A percentile compares a stretch with the other conserved stretches of the same genome.
Conservation (phyloP, 1,140 invertebrate genomes). For the Cotesia typhae region DNA sequence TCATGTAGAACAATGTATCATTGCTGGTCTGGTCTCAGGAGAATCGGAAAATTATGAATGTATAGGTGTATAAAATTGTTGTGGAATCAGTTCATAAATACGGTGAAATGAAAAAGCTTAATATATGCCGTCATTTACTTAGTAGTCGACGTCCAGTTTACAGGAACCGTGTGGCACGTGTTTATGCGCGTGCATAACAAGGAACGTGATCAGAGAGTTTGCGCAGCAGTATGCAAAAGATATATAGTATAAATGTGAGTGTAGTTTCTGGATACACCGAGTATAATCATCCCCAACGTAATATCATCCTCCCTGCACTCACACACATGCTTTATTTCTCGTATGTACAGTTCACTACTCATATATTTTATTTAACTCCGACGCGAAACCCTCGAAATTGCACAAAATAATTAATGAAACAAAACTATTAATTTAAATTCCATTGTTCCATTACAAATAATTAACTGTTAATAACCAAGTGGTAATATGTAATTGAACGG, state of each 20-base stretch:
- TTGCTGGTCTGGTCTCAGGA: not conserved
- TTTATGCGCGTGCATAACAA: conserved; percentile 66
- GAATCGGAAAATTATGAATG: not conserved
- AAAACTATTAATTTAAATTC: conserved; percentile 67
- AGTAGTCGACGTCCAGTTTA: conserved; percentile 62
- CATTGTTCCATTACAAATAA: conserved; percentile 67
- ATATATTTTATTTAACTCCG: conserved; percentile 66
- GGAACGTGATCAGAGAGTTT: conserved; percentile 48
- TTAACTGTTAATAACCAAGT: conserved; percentile 62
- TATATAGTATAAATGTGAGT: not conserved
- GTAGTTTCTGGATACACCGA: conserved; percentile 8
- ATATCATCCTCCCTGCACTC: not conserved
- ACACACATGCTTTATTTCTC: not conserved
- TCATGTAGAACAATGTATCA: no score
- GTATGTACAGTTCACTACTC: conserved; percentile 54
- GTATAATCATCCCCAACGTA: conserved; percentile 4
- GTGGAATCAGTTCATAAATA: conserved; percentile 40
- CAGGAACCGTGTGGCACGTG: conserved; percentile 58
- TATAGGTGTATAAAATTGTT: conserved; percentile 10
- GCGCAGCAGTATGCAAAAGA: conserved; percentile 2
- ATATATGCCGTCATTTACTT: conserved; percentile 66
- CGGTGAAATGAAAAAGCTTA: conserved; percentile 61
- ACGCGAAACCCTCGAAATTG: conserved; percentile 58
- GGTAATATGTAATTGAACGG: conserved; percentile 38
- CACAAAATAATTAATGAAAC: conserved; percentile 63